phyloP scores from a whole-genome alignment of 1,140 invertebrate genomes.

The Drosophila obscura region DNA sequence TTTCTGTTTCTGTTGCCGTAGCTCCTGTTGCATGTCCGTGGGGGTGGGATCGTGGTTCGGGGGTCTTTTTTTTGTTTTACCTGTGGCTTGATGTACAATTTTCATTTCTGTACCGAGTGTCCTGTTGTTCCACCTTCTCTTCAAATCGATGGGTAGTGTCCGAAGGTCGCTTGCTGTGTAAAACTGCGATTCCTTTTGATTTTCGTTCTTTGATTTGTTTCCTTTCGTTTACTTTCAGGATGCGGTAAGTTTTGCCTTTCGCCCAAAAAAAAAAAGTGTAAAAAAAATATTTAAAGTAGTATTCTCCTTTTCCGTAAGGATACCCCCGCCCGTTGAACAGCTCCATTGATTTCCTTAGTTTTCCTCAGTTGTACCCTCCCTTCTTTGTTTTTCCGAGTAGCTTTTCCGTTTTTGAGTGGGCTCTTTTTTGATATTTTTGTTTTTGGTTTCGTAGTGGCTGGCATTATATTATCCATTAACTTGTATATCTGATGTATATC shows the following conservation, averaged over 20 bases:
- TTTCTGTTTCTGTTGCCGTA: constrained; percentile 35
- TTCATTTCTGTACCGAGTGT: constrained; percentile 14
- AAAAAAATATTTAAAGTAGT: no score
- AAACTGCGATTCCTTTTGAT: constrained; percentile 58
- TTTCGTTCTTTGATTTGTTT: constrained; percentile 80
- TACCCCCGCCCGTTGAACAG: background rate
- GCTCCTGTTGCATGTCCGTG: constrained; percentile 20
- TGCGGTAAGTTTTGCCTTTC: constrained; percentile 80
- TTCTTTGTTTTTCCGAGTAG: constrained; percentile 4
- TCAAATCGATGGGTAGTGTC: background rate
- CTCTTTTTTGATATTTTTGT: background rate
- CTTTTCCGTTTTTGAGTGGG: constrained; percentile 9
- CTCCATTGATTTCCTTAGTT: constrained; percentile 1
- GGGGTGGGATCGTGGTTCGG: no score
- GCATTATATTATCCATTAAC: constrained; percentile 10
- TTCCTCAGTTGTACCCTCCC: constrained; percentile 12
- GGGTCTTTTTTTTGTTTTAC: background rate
- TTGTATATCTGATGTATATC: background rate
- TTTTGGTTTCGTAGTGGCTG: constrained; percentile 24
- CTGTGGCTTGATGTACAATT: constrained; percentile 26
- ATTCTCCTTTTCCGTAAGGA: no score
- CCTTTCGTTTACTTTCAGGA: constrained; percentile 83
- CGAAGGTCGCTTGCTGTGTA: constrained; percentile 1
- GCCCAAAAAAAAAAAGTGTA: constrained; percentile 1
- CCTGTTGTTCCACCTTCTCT: no score